A percentile compares a stretch with the other conserved stretches of the same genome.
phyloP scores from a whole-genome alignment of 2,888 invertebrate genomes.

The Teinopalpus imperialis region DNA sequence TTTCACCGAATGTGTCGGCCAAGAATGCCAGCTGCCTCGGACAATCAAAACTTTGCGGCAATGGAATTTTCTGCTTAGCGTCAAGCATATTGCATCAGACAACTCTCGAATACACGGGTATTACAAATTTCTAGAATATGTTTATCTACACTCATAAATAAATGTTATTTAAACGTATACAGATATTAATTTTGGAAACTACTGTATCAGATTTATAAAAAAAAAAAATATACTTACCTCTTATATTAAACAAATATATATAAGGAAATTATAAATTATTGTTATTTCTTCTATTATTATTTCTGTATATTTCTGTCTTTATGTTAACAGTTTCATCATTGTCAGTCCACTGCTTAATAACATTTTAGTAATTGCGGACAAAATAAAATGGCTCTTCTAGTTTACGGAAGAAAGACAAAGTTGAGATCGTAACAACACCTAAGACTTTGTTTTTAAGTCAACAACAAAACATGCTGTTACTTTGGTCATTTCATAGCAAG shows the following conservation, averaged over 20 bases:
- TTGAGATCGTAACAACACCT: slow-evolving; percentile 27
- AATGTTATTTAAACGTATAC: no score
- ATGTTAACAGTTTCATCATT: background rate
- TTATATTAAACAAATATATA: no score
- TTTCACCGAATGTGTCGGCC: slow-evolving; percentile 67
- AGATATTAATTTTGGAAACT: no score
- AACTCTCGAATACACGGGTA: slow-evolving; percentile 32
- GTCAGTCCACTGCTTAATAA: background rate
- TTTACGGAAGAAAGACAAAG: slow-evolving; percentile 38
- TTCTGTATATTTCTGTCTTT: no score
- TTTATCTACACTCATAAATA: slow-evolving; percentile 1
- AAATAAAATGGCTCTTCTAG: background rate
- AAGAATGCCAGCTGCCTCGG: slow-evolving; percentile 79
- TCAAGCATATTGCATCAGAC: slow-evolving; percentile 65
- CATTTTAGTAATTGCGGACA: no score
- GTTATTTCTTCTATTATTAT: no score
- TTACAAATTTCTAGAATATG: slow-evolving; percentile 1
- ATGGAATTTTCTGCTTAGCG: slow-evolving; percentile 78
- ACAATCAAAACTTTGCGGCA: slow-evolving; percentile 80
- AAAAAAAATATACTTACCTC: no score
- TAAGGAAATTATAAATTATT: no score
- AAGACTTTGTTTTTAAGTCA: slow-evolving; percentile 8
- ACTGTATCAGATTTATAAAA: no score
- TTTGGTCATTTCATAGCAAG: no score
- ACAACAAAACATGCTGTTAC: background rate